Evolutionary conservation across 2,113 vertebrate genomes (phyloP).

Genomic region (Leptobrachium leishanense): DNA sequence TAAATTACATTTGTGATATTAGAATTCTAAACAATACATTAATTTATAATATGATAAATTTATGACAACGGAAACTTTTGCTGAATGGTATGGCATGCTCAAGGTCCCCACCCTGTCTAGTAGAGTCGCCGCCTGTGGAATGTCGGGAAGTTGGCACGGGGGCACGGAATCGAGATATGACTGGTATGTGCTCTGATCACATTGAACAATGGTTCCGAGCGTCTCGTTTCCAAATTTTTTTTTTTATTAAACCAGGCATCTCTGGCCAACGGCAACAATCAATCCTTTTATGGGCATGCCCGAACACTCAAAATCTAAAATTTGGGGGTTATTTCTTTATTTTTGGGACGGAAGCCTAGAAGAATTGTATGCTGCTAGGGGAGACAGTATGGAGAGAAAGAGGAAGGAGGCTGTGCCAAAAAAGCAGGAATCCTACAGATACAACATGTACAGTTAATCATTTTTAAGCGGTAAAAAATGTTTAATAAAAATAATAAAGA

Average conservation of each 20-base stretch:
- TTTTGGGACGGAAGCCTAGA: not conserved
- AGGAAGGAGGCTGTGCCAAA: not conserved
- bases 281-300: conserved; percentile 37
- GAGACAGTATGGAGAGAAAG: not conserved
- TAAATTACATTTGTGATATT: no score
- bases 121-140: conserved; percentile 38
- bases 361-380: not conserved
- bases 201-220: conserved; percentile 51
- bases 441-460: no score
- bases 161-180: conserved; percentile 54
- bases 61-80: no score
- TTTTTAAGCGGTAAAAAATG: no score
- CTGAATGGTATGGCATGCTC: no score
- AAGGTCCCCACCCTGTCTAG: no score
- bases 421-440: not conserved
- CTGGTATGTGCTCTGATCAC: conserved; percentile 56
- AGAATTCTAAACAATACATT: no score
- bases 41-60: no score
- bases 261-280: conserved; percentile 43
- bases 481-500: no score
- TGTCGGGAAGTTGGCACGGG: conserved; percentile 43
- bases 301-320: not conserved
- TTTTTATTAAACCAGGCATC: conserved; percentile 32
- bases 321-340: not conserved
- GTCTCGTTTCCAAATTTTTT: conserved; percentile 42